Percentiles rank a stretch among this genome's conserved stretches.
phyloP scores from a whole-genome alignment of 2,113 vertebrate genomes.

The Patagioenas fasciata region DNA sequence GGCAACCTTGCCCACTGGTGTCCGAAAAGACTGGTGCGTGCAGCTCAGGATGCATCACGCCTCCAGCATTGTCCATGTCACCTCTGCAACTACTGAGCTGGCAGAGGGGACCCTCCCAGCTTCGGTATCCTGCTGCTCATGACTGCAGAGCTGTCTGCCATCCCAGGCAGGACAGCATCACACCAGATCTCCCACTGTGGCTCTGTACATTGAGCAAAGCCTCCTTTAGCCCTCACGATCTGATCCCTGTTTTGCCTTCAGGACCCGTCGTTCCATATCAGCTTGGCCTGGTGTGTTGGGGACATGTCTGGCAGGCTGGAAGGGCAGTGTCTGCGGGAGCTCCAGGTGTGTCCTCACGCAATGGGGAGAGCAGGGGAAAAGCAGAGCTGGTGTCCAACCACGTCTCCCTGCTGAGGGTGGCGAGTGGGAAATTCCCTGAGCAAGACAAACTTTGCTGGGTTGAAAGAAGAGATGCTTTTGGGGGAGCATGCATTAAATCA shows the following conservation, averaged over 20 bases:
- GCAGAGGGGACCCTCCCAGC: neutral
- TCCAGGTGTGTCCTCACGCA: conserved; percentile 80
- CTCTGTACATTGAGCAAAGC: fast-evolving
- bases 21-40: neutral
- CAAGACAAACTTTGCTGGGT: neutral
- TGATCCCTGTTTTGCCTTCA: conserved; percentile 35
- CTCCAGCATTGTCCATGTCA: neutral
- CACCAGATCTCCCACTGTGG: neutral
- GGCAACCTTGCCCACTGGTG: neutral
- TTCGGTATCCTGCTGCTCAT: neutral
- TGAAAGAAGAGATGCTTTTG: neutral
- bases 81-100: neutral
- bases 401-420: fast-evolving
- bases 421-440: neutral
- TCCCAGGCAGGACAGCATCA: neutral
- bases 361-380: neutral
- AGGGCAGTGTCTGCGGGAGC: conserved; percentile 73
- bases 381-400: neutral
- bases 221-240: neutral
- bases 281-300: conserved; percentile 93
- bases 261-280: conserved; percentile 94
- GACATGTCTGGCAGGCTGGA: conserved; percentile 75
- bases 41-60: neutral
- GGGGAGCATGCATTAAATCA: neutral
- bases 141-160: neutral